Percentiles rank a stretch among this genome's conserved stretches.
These are phyloP conservation scores for Macquaria australasica DNA, from an alignment of 2,113 vertebrate species.

Conservation along the genomic window DNA sequence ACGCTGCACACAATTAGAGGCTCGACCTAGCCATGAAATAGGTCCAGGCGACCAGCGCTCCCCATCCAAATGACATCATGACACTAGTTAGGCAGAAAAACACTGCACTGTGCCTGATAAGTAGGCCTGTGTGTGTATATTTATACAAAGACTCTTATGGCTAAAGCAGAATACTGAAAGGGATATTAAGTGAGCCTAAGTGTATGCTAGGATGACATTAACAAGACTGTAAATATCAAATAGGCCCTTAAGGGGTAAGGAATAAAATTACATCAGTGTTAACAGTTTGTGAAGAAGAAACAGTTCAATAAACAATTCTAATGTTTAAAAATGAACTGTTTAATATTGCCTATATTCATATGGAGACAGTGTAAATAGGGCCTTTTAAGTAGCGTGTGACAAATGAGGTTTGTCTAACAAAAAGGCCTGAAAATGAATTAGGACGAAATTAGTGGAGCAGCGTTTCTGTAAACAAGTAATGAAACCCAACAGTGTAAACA, in stretches of 20 bases:
- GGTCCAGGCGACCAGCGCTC: constrained; percentile 12
- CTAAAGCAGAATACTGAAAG: constrained; percentile 15
- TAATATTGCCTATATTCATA: constrained; percentile 1
- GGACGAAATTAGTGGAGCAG: constrained; percentile 4
- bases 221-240: constrained; percentile 33
- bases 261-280: constrained; percentile 10
- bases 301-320: constrained; percentile 16
- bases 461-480: constrained; percentile 20
- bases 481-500: constrained; percentile 20
- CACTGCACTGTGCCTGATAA: constrained; percentile 5
- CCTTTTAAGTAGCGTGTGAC: neutral
- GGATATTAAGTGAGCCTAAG: constrained; percentile 1
- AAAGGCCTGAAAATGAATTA: constrained; percentile 13
- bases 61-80: constrained; percentile 43
- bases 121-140: constrained; percentile 12
- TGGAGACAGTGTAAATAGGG: neutral
- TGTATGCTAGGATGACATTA: constrained; percentile 16
- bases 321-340: neutral
- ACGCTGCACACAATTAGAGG: constrained; percentile 71
- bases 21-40: constrained; percentile 54
- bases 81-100: constrained; percentile 34
- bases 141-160: constrained; percentile 14
- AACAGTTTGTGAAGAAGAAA: neutral
- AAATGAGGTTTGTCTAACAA: neutral
- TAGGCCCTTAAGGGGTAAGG: neutral